Percentiles rank a stretch among this genome's conserved stretches.
Conservation (phyloP, 2,113 vertebrate genomes). For the Lepisosteus oculatus region DNA sequence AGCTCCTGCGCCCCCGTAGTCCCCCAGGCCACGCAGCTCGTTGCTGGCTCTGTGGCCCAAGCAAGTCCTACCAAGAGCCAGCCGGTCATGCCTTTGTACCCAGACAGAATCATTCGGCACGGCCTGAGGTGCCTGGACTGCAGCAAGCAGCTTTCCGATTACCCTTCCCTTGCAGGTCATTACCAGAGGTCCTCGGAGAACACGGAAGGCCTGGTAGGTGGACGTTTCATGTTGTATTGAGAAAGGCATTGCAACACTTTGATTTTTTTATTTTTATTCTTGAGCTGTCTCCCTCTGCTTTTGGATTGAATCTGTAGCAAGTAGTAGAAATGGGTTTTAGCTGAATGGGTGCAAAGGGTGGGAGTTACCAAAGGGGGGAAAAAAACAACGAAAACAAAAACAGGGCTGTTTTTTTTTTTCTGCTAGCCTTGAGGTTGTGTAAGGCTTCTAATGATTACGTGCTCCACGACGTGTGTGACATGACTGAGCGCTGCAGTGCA, state of each 20-base stretch:
- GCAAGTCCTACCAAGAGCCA: slow-evolving; percentile 39
- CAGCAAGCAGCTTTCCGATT: slow-evolving; percentile 83
- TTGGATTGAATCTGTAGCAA: no score
- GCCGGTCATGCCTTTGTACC: slow-evolving; percentile 82
- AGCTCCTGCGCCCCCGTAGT: slow-evolving; percentile 33
- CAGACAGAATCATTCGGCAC: slow-evolving; percentile 75
- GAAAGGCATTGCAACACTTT: neutral
- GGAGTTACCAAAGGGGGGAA: no score
- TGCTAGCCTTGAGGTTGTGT: no score
- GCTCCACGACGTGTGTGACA: no score
- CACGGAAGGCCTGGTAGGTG: slow-evolving; percentile 82
- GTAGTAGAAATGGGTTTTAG: no score
- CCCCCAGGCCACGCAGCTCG: slow-evolving; percentile 24
- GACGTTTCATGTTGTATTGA: neutral
- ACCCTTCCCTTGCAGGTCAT: slow-evolving; percentile 81
- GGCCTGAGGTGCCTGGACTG: slow-evolving; percentile 85
- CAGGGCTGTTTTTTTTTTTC: no score
- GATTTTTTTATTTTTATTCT: no score
- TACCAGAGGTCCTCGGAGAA: slow-evolving; percentile 86
- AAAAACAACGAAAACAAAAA: no score
- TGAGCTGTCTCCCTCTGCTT: no score
- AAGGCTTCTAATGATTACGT: no score
- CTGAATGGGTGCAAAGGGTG: no score
- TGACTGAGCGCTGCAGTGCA: neutral
- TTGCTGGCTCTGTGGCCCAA: slow-evolving; percentile 27